Percentiles rank a stretch among this genome's conserved stretches.
Evolutionary conservation across 2,888 invertebrate genomes (phyloP).

Genomic region (Galerucella nymphaeae): DNA sequence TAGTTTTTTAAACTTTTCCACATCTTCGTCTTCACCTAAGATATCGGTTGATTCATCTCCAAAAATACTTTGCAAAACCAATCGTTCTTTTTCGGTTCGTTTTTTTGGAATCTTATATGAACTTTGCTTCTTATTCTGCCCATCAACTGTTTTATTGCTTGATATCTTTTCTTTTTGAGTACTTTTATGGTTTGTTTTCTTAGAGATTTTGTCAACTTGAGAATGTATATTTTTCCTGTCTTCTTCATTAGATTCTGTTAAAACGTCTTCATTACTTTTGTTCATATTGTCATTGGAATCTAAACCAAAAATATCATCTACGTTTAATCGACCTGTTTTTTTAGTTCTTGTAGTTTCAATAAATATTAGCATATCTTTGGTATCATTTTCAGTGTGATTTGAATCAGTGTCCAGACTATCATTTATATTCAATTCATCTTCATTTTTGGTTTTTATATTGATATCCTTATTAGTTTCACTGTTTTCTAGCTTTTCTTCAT

Average conservation of each 20-base stretch:
- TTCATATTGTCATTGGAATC: background rate
- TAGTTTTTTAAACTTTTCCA: background rate
- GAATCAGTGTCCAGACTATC: background rate
- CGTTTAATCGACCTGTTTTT: background rate
- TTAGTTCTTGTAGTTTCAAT: background rate
- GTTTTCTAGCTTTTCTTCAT: background rate
- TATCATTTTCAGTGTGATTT: background rate
- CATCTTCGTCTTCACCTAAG: background rate
- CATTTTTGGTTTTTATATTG: background rate
- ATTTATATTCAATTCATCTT: background rate
- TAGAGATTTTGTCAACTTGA: background rate
- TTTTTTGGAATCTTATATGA: background rate
- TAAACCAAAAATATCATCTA: background rate
- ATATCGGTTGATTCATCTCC: constrained; percentile 6
- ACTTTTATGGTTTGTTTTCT: too few species aligned
- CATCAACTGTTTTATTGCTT: background rate
- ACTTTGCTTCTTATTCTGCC: too few species aligned
- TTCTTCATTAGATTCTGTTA: background rate
- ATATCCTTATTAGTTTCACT: background rate
- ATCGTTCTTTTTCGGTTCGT: background rate
- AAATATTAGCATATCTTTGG: background rate
- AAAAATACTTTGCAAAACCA: background rate
- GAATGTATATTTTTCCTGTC: background rate
- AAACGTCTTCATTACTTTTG: background rate
- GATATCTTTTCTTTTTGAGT: background rate